phyloP scores from a whole-genome alignment of 2,888 invertebrate genomes.

The Drosophila sordidapex region DNA sequence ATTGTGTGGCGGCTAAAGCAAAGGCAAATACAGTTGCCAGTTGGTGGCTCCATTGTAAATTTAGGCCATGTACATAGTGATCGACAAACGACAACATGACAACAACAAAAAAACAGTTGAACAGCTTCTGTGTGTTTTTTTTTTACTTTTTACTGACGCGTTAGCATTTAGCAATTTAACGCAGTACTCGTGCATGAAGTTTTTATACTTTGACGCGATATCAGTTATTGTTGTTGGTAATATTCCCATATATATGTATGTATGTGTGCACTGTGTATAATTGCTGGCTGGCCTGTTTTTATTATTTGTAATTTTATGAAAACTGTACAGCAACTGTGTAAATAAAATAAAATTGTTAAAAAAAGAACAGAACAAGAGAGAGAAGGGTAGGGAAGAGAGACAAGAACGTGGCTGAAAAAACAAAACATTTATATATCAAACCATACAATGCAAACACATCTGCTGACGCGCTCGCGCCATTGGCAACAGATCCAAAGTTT shows the following conservation, averaged over 20 bases:
- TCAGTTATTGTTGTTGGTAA: conserved; percentile 61
- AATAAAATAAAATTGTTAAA: conserved; percentile 66
- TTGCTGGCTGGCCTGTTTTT: conserved; percentile 55
- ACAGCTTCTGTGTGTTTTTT: conserved; percentile 55
- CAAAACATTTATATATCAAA: conserved; percentile 35
- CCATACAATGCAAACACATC: conserved; percentile 64
- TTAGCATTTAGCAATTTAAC: conserved; percentile 78
- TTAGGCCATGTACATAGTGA: conserved; percentile 71
- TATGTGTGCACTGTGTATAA: conserved; percentile 49
- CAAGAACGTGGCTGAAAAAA: conserved; percentile 65
- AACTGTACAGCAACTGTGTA: conserved; percentile 77
- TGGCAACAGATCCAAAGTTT: conserved; percentile 53
- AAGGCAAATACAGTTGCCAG: conserved; percentile 74
- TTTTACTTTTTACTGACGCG: conserved; percentile 55
- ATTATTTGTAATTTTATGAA: conserved; percentile 72
- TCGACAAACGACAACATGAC: conserved; percentile 35
- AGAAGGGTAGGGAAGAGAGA: conserved; percentile 2
- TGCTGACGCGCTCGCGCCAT: conserved; percentile 51
- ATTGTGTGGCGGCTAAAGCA: conserved; percentile 21
- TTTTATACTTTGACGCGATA: conserved; percentile 75
- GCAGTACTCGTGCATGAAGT: conserved; percentile 78
- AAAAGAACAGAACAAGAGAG: conserved; percentile 18
- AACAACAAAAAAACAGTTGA: conserved; percentile 42
- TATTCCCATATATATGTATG: conserved; percentile 41
- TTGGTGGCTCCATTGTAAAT: conserved; percentile 65